These are phyloP conservation scores for Alaudala cheleensis DNA, from an alignment of 2,113 vertebrate species.

Conservation along the genomic window DNA sequence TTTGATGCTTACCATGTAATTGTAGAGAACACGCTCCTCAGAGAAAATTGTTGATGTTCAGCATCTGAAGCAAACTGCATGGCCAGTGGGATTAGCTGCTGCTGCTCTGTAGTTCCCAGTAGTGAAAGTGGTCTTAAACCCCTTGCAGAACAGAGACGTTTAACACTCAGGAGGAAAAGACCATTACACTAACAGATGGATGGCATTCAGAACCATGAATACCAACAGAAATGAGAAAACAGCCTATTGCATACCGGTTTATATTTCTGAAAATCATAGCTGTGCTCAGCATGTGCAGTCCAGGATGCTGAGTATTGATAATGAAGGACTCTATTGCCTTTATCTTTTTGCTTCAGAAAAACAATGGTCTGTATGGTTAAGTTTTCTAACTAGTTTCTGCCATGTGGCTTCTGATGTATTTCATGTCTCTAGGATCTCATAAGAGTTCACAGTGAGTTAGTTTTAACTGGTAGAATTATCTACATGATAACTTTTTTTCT, in stretches of 20 bases:
- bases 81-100: not conserved
- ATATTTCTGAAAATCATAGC: not conserved
- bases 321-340: not conserved
- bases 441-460: not conserved
- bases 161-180: not conserved
- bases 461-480: not conserved
- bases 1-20: not conserved
- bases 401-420: not conserved
- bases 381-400: not conserved
- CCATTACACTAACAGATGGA: fast-evolving
- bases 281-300: not conserved
- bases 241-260: not conserved
- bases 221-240: not conserved
- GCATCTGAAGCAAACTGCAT: not conserved
- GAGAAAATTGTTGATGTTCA: not conserved
- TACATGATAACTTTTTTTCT: not conserved
- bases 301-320: not conserved
- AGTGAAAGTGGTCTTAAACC: not conserved
- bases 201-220: not conserved
- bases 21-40: fast-evolving
- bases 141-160: not conserved
- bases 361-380: not conserved
- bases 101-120: not conserved
- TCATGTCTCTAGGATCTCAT: not conserved
- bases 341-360: not conserved